These are phyloP conservation scores for Omphaloscelis lunosa DNA, from an alignment of 2,888 invertebrate species.

Conservation along the genomic window DNA sequence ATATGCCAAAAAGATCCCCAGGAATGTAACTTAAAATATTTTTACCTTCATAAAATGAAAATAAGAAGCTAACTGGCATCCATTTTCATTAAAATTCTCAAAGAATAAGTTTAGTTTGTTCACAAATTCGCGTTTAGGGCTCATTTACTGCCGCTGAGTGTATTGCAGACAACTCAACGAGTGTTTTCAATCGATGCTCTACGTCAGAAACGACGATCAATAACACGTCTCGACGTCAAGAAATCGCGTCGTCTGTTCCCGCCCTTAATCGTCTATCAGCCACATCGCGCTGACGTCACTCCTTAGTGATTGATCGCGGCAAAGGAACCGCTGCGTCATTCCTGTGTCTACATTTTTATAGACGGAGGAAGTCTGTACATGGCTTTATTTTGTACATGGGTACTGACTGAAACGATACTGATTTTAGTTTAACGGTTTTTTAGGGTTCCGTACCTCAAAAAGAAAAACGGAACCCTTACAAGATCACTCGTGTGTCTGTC, in stretches of 20 bases:
- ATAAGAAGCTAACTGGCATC: no score
- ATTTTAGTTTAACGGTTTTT: background rate
- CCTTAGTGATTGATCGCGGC: slow-evolving; percentile 59
- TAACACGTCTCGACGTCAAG: slow-evolving; percentile 22
- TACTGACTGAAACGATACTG: background rate
- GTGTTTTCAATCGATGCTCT: slow-evolving; percentile 30
- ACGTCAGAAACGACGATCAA: slow-evolving; percentile 33
- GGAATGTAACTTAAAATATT: no score
- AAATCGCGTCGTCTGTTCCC: slow-evolving; percentile 38
- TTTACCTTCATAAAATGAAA: no score
- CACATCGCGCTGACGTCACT: slow-evolving; percentile 55
- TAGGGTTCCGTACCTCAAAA: no score
- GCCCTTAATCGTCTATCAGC: slow-evolving; percentile 53
- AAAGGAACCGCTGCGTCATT: slow-evolving; percentile 52
- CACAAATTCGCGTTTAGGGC: background rate
- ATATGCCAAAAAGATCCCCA: no score
- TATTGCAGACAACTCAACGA: slow-evolving; percentile 1
- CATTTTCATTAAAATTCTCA: background rate
- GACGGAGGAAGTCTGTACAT: slow-evolving; percentile 11
- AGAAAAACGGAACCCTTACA: no score
- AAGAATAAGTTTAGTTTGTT: background rate
- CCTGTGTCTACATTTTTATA: slow-evolving; percentile 36
- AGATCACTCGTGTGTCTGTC: no score
- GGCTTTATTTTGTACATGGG: slow-evolving; percentile 2
- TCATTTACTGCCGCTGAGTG: background rate